Percentiles rank a stretch among this genome's conserved stretches.
Evolutionary conservation across 2,113 vertebrate species (phyloP).

Genomic region (Malurus elegans): DNA sequence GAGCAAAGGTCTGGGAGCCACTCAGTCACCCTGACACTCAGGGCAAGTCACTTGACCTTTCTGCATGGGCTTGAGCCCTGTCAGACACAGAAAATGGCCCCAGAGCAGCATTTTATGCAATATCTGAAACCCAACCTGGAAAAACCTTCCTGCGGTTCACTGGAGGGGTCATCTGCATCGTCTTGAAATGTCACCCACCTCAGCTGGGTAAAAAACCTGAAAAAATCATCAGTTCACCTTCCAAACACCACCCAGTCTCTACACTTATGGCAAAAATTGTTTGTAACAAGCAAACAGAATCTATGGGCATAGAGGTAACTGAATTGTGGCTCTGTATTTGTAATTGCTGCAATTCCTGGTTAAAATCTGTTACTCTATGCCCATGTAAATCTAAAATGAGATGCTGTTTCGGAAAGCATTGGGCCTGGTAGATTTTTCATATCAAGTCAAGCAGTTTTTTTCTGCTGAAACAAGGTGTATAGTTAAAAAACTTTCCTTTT

Average conservation of each 20-base stretch:
- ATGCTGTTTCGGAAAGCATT: background rate
- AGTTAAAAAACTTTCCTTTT: background rate
- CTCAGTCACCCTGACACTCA: slow-evolving; percentile 49
- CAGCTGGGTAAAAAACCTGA: background rate
- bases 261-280: fast-evolving
- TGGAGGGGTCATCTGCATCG: background rate
- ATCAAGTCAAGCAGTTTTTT: background rate
- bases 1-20: slow-evolving; percentile 23
- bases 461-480: background rate
- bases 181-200: background rate
- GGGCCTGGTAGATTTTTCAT: background rate
- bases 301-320: background rate
- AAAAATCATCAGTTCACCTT: background rate
- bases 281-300: background rate
- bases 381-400: background rate
- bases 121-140: background rate
- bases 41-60: slow-evolving; percentile 44
- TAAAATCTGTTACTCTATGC: background rate
- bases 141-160: background rate
- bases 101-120: background rate
- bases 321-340: background rate
- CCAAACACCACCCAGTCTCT: background rate
- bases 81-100: background rate
- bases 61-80: background rate
- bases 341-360: background rate